A percentile compares a stretch with the other conserved stretches of the same genome.
phyloP scores from a whole-genome alignment of 2,797 vertebrate genomes.

The Manis crassicaudata region DNA sequence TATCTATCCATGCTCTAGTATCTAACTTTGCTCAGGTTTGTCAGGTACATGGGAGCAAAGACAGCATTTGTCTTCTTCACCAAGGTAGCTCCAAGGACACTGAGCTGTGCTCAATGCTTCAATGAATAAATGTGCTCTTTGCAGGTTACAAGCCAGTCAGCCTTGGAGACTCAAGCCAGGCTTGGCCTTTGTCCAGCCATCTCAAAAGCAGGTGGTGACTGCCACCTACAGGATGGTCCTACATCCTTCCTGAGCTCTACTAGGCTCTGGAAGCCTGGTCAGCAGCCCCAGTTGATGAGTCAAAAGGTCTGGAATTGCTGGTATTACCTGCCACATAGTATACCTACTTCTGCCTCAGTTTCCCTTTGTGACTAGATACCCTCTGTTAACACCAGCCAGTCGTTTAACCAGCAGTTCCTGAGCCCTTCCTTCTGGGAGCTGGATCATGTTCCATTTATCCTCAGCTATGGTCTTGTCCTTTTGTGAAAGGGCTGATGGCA shows the following conservation, averaged over 20 bases:
- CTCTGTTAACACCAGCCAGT: neutral
- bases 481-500: neutral
- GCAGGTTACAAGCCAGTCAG: neutral
- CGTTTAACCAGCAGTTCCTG: neutral
- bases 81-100: neutral
- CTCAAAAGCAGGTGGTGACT: neutral
- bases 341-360: neutral
- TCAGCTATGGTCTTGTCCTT: neutral
- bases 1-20: neutral
- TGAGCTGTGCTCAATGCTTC: neutral
- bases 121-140: neutral
- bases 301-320: neutral
- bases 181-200: neutral
- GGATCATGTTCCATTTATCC: neutral
- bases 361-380: neutral
- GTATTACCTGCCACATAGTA: neutral
- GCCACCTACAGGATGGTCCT: neutral
- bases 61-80: neutral
- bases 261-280: neutral
- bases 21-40: neutral
- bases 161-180: neutral
- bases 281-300: neutral
- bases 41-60: neutral
- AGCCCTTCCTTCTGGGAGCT: neutral
- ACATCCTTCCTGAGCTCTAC: neutral